Percentiles rank a stretch among this genome's conserved stretches.
phyloP scores from a whole-genome alignment of 2,797 vertebrate species.

The Oreochromis mossambicus region DNA sequence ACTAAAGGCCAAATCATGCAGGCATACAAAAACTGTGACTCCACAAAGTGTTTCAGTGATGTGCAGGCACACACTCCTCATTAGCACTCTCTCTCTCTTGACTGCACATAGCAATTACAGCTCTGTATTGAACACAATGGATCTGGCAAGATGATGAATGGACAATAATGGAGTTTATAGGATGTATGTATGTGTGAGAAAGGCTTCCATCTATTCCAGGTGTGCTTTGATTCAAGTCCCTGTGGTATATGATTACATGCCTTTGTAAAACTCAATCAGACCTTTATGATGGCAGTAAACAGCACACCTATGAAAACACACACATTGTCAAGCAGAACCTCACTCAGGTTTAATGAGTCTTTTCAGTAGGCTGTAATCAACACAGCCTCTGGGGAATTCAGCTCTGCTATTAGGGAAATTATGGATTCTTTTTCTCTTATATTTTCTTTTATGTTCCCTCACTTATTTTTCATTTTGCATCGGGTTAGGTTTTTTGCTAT shows the following conservation, averaged over 20 bases:
- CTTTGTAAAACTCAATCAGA: slow-evolving; percentile 40
- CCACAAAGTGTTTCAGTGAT: neutral
- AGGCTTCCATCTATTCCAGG: slow-evolving; percentile 6
- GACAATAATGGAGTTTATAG: slow-evolving; percentile 4
- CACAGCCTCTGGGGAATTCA: neutral
- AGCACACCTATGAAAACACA: neutral
- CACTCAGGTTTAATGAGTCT: slow-evolving; percentile 25
- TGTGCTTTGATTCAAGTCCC: slow-evolving; percentile 20
- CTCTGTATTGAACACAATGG: neutral
- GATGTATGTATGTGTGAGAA: neutral
- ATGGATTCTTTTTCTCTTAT: neutral
- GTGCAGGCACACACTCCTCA: slow-evolving; percentile 1
- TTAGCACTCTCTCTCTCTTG: slow-evolving; percentile 5
- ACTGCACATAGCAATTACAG: slow-evolving; percentile 37
- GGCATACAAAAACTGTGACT: neutral
- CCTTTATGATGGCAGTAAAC: slow-evolving; percentile 23
- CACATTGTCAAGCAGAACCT: neutral
- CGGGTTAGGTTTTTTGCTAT: neutral
- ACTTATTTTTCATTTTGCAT: neutral
- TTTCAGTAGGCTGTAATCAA: slow-evolving; percentile 26
- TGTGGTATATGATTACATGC: slow-evolving; percentile 26
- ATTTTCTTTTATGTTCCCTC: neutral
- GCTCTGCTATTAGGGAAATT: neutral
- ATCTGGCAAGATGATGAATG: slow-evolving; percentile 19
- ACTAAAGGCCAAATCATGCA: neutral